Percentiles rank a stretch among this genome's conserved stretches.
Evolutionary conservation across 2,888 invertebrate species (phyloP).

Genomic region (Junonia oenone): DNA sequence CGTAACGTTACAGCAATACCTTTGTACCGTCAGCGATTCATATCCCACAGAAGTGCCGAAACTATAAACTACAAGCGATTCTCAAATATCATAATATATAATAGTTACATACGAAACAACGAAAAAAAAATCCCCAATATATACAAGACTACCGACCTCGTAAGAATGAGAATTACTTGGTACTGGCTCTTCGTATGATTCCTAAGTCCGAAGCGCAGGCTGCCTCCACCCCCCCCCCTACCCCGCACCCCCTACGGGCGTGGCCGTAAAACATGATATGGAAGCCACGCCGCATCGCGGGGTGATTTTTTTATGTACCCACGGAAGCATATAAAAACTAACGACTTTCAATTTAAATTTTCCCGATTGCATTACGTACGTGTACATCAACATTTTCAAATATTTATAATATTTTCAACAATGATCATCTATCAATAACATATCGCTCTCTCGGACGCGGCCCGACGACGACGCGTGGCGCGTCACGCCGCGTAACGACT

Average conservation of each 20-base stretch:
- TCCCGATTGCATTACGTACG: background rate
- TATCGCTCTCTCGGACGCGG: background rate
- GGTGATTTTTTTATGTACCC: background rate
- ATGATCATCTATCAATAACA: conserved; percentile 6
- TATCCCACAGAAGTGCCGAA: background rate
- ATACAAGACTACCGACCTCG: background rate
- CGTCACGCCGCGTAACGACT: background rate
- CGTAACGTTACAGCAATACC: background rate
- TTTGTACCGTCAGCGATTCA: background rate
- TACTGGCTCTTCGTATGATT: background rate
- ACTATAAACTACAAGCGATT: background rate
- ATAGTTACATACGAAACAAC: background rate
- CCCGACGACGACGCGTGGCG: background rate
- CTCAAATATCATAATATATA: background rate
- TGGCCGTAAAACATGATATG: conserved; percentile 7
- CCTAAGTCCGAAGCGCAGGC: background rate
- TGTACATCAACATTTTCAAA: conserved; percentile 10
- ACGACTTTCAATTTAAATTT: background rate
- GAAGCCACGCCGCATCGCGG: background rate
- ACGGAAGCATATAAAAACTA: background rate
- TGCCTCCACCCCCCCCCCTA: background rate
- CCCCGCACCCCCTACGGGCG: background rate
- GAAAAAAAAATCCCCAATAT: background rate
- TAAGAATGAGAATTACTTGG: conserved; percentile 8
- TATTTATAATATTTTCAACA: conserved; percentile 12